Base-by-base conservation (phyloP, 1,140 invertebrate genomes). In the Grapholita molesta region DNA sequence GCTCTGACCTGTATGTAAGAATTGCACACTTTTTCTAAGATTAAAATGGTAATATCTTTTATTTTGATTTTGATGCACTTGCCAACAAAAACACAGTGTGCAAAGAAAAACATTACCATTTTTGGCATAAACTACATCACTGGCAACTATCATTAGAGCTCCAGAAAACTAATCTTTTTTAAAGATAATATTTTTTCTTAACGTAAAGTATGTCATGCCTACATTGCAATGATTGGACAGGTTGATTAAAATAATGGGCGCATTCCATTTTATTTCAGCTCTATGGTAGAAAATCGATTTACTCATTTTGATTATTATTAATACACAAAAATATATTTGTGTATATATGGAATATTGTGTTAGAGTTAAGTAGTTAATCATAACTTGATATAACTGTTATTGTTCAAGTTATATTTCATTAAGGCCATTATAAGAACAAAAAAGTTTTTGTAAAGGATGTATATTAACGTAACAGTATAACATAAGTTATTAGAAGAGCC, bases 291-390 rank as follows among this genome's bases (percentile, higher is more conserved):
- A 61, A 61, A 61, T 61, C 55, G 15, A 32, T 28, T 61, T 15
- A 15, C n/a, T 61, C 25, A 28, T 57, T 61, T 61, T 61, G n/a
- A 30, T 61, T 61, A 25, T 25, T 57, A 61, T 18, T 61, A 5
- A 8, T 30, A 61, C 55, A 68, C 69, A 70, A 72, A 74, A 80
- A 84, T 78, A 78, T 84, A 84, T 87, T 78, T 90, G 85, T 90
- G 86, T 89, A 89, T 90, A 90, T 88, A 87, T 88, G 83, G 74
- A 85, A 75, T 85, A 84, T 86, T 80, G 75, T 74, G 70, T 80
- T 89, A 89, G 86, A 72, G 84, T 12, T 90, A 90, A 88, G 88
- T 90, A 90, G 88, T 79, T 90, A 90, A 88, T 84, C 70, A 52
- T 80, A 79, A 77, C 75, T 78, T 55, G 66, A 80, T 66, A 30